Evolutionary conservation across 2,113 vertebrate species (phyloP).

Genomic region (Syngnathus scovelli): DNA sequence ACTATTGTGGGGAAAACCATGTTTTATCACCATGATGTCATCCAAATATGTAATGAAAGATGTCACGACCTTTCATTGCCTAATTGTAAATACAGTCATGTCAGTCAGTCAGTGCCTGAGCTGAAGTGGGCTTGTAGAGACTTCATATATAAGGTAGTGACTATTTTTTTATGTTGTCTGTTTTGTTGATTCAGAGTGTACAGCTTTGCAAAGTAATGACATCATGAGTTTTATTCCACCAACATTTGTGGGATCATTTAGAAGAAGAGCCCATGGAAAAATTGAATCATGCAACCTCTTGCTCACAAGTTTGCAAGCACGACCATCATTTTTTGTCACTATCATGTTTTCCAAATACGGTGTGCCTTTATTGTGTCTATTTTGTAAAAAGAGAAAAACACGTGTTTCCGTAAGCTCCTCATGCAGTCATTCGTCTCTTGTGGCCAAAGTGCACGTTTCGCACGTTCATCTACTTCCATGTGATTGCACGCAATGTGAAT

Average conservation of each 20-base stretch:
- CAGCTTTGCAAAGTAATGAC: constrained; percentile 2
- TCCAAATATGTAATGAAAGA: not conserved
- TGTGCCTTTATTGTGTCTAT: constrained; percentile 41
- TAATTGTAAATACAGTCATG: not conserved
- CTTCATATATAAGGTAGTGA: not conserved
- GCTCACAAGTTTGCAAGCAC: constrained; percentile 5
- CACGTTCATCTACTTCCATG: not conserved
- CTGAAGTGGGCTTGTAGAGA: constrained; percentile 2
- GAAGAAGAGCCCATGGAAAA: constrained; percentile 30
- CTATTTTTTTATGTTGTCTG: not conserved
- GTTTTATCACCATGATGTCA: not conserved
- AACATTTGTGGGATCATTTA: constrained; percentile 16
- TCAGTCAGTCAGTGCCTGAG: constrained; percentile 31
- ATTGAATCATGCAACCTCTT: not conserved
- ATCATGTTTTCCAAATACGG: constrained; percentile 30
- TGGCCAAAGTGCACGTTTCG: constrained; percentile 31
- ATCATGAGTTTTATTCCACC: not conserved
- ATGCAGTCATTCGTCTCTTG: constrained; percentile 17
- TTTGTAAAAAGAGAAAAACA: constrained; percentile 8
- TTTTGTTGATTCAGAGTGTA: not conserved
- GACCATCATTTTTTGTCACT: not conserved
- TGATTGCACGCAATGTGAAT: constrained; percentile 2
- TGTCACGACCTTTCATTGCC: too few relatives aligned
- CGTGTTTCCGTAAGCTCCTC: not conserved
- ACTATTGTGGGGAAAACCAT: not conserved